Percentiles rank a stretch among this genome's conserved stretches.
These are phyloP conservation scores for Wiebesia pumilae DNA, from an alignment of 1,140 invertebrate species.

Conservation along the genomic window DNA sequence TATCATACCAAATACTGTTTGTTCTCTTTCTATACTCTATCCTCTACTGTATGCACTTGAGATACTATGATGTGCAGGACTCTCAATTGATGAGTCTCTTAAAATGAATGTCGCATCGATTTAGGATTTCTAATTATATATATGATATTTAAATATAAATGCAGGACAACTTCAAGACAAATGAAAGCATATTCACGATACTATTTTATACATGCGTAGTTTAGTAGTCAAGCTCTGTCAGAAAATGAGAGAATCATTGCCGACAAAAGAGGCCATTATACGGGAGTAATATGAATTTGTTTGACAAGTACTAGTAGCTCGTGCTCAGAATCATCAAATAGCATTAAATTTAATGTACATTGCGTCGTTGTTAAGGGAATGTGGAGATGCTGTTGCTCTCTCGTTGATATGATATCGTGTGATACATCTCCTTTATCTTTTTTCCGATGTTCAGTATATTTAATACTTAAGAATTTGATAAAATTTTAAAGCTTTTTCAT, in stretches of 20 bases:
- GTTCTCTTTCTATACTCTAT: too few species aligned
- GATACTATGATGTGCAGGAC: too few species aligned
- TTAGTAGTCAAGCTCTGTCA: background rate
- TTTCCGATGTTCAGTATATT: background rate
- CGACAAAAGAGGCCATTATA: constrained; percentile 61
- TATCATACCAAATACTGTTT: too few species aligned
- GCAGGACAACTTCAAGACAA: too few species aligned
- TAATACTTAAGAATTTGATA: background rate
- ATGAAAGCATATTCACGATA: background rate
- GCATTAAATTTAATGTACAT: background rate
- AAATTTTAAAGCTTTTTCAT: constrained; percentile 6
- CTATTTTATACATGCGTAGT: too few species aligned
- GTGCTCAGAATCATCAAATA: constrained; percentile 57
- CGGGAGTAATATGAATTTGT: constrained; percentile 68
- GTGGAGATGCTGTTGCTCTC: background rate
- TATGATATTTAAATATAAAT: too few species aligned
- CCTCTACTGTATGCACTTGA: too few species aligned
- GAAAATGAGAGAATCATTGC: constrained; percentile 60
- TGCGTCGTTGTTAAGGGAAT: background rate
- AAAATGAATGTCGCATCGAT: too few species aligned
- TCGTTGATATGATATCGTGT: background rate
- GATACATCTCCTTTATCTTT: background rate
- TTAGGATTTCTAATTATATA: too few species aligned
- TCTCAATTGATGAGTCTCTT: too few species aligned
- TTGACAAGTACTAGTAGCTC: constrained; percentile 69